Evolutionary conservation across 2,888 invertebrate species (phyloP).

Genomic region (Notodonta dromedarius): DNA sequence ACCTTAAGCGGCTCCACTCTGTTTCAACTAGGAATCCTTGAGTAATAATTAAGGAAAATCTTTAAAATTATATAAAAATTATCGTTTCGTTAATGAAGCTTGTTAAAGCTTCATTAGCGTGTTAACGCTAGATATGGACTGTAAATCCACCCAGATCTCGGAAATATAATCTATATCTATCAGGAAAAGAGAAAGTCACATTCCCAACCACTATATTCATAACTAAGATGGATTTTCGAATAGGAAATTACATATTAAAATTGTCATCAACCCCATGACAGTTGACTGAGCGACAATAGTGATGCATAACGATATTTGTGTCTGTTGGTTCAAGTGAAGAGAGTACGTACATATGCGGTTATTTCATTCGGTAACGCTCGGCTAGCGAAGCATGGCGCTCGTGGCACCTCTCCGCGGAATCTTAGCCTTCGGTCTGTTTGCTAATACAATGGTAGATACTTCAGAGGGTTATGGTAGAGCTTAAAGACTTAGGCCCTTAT

Average conservation of each 20-base stretch:
- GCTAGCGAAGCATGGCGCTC: constrained; percentile 63
- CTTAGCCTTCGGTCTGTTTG: constrained; percentile 53
- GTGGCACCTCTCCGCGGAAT: constrained; percentile 50
- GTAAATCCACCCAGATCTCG: too few relatives aligned
- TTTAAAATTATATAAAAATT: too few relatives aligned
- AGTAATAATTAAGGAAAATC: too few relatives aligned
- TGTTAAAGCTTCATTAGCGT: too few relatives aligned
- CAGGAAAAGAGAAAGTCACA: too few relatives aligned
- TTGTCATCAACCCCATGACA: background rate
- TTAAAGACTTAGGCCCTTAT: background rate
- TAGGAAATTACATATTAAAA: constrained; percentile 4
- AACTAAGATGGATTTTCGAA: too few relatives aligned
- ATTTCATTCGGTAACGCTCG: constrained; percentile 73
- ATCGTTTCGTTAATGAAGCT: too few relatives aligned
- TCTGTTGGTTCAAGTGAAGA: constrained; percentile 23
- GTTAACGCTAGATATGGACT: too few relatives aligned
- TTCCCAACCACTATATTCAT: too few relatives aligned
- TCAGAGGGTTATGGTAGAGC: background rate
- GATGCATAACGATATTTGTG: constrained; percentile 10
- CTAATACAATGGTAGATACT: constrained; percentile 22
- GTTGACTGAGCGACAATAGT: constrained; percentile 5
- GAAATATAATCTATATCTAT: too few relatives aligned
- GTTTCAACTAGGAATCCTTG: too few relatives aligned
- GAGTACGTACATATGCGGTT: constrained; percentile 47
- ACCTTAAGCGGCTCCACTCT: too few relatives aligned